These are phyloP conservation scores for Motacilla alba DNA, from an alignment of 2,113 vertebrate species.

Conservation along the genomic window DNA sequence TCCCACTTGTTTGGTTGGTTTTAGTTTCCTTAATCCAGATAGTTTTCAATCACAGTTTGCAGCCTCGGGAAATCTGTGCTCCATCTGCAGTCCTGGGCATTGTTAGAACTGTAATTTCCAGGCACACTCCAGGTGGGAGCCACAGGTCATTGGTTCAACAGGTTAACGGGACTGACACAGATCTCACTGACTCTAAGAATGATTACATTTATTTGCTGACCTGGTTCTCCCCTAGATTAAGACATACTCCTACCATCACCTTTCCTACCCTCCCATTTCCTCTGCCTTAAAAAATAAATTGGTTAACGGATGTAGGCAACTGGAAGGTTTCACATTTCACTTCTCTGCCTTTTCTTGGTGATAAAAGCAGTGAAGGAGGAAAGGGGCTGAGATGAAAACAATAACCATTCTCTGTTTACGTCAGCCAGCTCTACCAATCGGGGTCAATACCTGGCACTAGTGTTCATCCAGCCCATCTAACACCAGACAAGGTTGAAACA, in stretches of 20 bases:
- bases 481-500: background rate
- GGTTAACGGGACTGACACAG: slow-evolving; percentile 13
- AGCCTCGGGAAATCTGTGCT: background rate
- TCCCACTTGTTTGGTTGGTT: background rate
- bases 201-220: slow-evolving; percentile 43
- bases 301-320: slow-evolving; percentile 15
- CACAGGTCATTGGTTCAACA: background rate
- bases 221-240: background rate
- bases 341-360: background rate
- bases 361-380: background rate
- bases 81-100: background rate
- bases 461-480: background rate
- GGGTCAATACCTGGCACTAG: background rate
- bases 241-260: slow-evolving; percentile 13
- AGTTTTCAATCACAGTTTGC: background rate
- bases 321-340: slow-evolving; percentile 16
- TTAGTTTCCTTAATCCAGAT: background rate
- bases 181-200: background rate
- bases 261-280: slow-evolving; percentile 32
- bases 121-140: background rate
- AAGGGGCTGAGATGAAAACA: background rate
- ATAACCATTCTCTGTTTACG: background rate
- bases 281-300: slow-evolving; percentile 9
- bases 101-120: background rate
- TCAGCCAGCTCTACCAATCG: background rate